phyloP scores from a whole-genome alignment of 2,113 vertebrate species.

The Melanotaenia duboulayi region DNA sequence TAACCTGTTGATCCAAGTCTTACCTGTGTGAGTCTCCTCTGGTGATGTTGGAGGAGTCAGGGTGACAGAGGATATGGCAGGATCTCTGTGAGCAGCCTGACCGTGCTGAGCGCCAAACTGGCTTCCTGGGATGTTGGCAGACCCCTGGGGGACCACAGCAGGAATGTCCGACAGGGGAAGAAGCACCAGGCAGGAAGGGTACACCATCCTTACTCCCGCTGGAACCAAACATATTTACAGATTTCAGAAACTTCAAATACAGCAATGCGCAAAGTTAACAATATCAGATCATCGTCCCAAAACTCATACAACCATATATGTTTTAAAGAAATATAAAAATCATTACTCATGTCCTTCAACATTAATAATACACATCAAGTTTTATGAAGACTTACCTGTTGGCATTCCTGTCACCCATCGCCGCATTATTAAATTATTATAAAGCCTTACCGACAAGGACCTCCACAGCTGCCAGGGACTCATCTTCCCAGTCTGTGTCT shows the following conservation, averaged over 20 bases:
- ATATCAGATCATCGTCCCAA: not conserved
- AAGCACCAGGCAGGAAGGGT: constrained; percentile 95
- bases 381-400: not conserved
- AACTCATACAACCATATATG: too few relatives aligned
- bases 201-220: constrained; percentile 98
- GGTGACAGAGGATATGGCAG: constrained; percentile 97
- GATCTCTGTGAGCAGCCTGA: constrained; percentile 92
- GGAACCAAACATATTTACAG: constrained; percentile 72
- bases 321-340: constrained; percentile 1
- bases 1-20: not conserved
- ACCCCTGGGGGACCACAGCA: constrained; percentile 84
- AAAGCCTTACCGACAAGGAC: constrained; percentile 93
- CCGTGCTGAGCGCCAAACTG: constrained; percentile 92
- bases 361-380: not conserved
- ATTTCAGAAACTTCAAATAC: too few relatives aligned
- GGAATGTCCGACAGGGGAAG: constrained; percentile 96
- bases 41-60: constrained; percentile 97
- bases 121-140: constrained; percentile 88
- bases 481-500: constrained; percentile 97
- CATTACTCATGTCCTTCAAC: not conserved
- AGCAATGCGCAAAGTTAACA: not conserved
- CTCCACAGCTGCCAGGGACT: constrained; percentile 97
- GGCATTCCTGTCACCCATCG: not conserved
- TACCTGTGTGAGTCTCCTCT: constrained; percentile 97
- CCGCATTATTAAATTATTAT: not conserved